phyloP scores from a whole-genome alignment of 2,113 vertebrate genomes.

The Bujurquina vittata region DNA sequence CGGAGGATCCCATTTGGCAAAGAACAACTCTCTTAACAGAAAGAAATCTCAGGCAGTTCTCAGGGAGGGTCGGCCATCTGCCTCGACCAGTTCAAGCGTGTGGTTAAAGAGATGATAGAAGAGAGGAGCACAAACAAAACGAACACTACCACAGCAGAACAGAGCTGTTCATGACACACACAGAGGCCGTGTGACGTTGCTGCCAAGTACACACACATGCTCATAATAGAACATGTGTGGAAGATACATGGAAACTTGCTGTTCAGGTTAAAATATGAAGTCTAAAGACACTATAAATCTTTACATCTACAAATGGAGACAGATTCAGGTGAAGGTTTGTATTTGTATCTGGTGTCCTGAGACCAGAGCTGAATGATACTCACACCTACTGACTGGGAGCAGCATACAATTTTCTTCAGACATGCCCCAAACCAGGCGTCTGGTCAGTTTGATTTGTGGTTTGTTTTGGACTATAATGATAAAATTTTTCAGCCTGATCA shows the following conservation, averaged over 20 bases:
- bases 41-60: not conserved
- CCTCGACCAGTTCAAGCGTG: not conserved
- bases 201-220: not conserved
- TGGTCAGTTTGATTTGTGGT: not conserved
- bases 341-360: not conserved
- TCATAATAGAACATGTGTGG: not conserved
- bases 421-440: not conserved
- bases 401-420: not conserved
- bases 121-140: not conserved
- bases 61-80: not conserved
- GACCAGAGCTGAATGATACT: not conserved
- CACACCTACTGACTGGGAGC: not conserved
- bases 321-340: not conserved
- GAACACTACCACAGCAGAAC: not conserved
- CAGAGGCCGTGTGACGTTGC: not conserved
- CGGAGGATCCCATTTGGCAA: not conserved
- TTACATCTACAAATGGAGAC: not conserved
- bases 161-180: not conserved
- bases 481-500: not conserved
- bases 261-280: not conserved
- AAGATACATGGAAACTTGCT: not conserved
- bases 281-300: not conserved
- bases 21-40: not conserved
- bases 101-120: not conserved
- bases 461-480: not conserved